Base-by-base conservation (phyloP, 2,888 invertebrate genomes). In the Ptilodon capucinus region DNA sequence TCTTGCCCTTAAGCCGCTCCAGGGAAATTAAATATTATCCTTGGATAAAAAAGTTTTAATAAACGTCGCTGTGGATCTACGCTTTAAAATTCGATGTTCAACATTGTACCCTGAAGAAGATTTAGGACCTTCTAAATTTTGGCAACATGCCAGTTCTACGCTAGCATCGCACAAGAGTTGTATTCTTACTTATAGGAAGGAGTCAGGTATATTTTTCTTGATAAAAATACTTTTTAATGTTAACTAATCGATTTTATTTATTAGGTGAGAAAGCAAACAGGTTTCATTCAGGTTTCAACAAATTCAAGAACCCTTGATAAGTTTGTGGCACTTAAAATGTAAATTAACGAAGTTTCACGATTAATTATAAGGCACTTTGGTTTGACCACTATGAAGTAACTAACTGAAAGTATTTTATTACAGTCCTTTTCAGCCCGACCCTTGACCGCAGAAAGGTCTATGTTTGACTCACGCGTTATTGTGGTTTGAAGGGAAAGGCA, bases 401-500 rank as follows among this genome's bases (percentile, higher is more conserved):
- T 61, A 57, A 54, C 54, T 51, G 48, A 65, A 65, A 64, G 64
- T 64, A 64, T 70, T 66, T 68, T 66, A 73, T 71, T 65, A 54
- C 57, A 48, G 53, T 45, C 64, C 69, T 69, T 68, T 73, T 73
- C 55, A 51, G 61, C 60, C 55, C 60, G 60, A 64, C 67, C 64
- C 60, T 42, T 51, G 42, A 74, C 81, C 79, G 63, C 81, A 78
- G 52, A 69, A 71, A 75, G 63, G 64, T 47, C 60, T 54, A 46
- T 62, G 65, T 75, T 71, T 69, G 71, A 67, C 64, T 67, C 55
- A 61, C 62, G 41, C 77, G 72, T 76, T 70, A 68, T 67, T 75
- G 79, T 68, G 82, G 82, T 74, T 64, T 60, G 34, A 45, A 58
- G 60, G 57, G 71, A 71, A 74, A 71, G 71, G 71, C 60, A 66